phyloP scores from a whole-genome alignment of 2,888 invertebrate species.

The Noctua fimbriata region DNA sequence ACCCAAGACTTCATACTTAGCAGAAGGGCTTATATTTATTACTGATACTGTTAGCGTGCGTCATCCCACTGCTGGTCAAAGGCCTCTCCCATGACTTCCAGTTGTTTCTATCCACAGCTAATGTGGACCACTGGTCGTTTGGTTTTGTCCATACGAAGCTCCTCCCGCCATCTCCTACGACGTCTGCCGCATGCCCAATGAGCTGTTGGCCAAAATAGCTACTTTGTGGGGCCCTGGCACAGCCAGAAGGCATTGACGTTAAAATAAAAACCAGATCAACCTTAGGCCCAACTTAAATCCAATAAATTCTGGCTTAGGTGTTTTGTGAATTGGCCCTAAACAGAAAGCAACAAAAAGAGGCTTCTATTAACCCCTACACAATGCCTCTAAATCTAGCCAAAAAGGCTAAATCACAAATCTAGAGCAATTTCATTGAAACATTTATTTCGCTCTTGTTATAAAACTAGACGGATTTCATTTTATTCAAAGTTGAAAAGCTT shows the following conservation, averaged over 20 bases:
- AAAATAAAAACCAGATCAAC: neutral
- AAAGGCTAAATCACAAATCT: conserved; percentile 8
- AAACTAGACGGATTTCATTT: neutral
- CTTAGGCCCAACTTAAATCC: neutral
- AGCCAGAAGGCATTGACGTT: neutral
- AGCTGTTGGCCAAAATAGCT: no score
- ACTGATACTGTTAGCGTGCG: no score
- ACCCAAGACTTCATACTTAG: neutral
- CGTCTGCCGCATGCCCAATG: no score
- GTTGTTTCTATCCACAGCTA: no score
- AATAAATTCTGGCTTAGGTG: neutral
- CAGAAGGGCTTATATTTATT: neutral
- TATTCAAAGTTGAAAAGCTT: conserved; percentile 1
- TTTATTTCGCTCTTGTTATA: conserved; percentile 1
- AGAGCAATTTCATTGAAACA: neutral
- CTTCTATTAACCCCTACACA: neutral
- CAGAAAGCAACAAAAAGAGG: neutral
- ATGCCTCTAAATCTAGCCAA: neutral
- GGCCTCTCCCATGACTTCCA: no score
- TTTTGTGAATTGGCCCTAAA: conserved; percentile 9
- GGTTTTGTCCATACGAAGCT: no score
- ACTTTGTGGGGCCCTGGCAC: no score
- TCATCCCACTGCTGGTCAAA: no score
- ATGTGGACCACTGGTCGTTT: no score
- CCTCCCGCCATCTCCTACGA: no score